These are phyloP conservation scores for Chaetops frenatus DNA, from an alignment of 2,113 vertebrate genomes.

Conservation along the genomic window DNA sequence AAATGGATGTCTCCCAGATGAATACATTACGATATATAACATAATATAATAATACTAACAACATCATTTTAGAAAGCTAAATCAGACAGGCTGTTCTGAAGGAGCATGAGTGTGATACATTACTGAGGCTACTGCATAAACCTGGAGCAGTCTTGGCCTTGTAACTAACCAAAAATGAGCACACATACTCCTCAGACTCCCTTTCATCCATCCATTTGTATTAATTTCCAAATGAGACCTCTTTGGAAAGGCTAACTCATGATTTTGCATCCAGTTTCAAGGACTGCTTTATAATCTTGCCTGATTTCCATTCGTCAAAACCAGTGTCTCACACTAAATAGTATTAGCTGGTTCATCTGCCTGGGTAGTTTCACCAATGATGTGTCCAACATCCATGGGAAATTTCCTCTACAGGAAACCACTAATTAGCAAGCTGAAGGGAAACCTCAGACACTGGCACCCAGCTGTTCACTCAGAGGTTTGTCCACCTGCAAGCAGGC, in stretches of 20 bases:
- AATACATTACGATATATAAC: background rate
- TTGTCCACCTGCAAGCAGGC: background rate
- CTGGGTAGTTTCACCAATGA: background rate
- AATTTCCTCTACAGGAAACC: background rate
- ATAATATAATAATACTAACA: background rate
- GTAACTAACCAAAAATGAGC: background rate
- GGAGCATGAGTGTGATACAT: background rate
- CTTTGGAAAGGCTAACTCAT: background rate
- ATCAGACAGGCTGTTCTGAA: background rate
- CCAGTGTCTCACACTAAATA: background rate
- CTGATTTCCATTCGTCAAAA: background rate
- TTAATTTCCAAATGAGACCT: background rate
- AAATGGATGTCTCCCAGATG: background rate
- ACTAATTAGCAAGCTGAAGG: background rate
- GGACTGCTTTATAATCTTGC: background rate
- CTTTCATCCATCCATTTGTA: background rate
- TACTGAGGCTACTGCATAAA: background rate
- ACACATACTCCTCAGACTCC: background rate
- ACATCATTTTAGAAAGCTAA: background rate
- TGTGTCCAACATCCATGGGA: background rate
- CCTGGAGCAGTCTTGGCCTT: background rate
- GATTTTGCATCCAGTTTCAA: background rate
- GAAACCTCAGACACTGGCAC: background rate
- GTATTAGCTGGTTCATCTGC: background rate
- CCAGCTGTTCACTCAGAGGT: background rate